Evolutionary conservation across 53 echinoderm and acorn worm genomes (phyloP), one percentile per base, ranked within the genome.

Genomic region (Glandiceps talaboti): DNA sequence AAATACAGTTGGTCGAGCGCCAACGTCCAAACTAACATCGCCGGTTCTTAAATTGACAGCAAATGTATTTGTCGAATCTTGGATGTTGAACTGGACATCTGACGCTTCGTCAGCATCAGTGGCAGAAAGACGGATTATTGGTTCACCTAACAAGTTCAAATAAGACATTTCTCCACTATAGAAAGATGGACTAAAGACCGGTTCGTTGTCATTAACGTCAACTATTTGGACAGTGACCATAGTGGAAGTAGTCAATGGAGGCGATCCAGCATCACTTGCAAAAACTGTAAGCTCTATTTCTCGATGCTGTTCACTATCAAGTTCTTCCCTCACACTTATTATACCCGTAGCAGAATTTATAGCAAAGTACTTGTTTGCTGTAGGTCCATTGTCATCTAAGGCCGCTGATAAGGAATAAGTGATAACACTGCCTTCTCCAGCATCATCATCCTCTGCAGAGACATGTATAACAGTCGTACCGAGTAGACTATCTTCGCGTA

Each of bases 171-270:
- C 64, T 12, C 64, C 64, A 20, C 64, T 45, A 20, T 45, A 45
- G 64, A 45, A 45, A 45, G 64, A 45, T 12, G 64, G 64, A 12
- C 6, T 12, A 84, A 95, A 95, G 28, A 92, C 82, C 25, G 96
- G 96, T 1, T 87, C 83, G 74, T 95, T 92, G 77, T 95, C 96
- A 83, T 95, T 95, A 75, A 88, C 92, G 85, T 95, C 96, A 30
- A 88, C 81, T 31, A 95, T 77, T 32, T 86, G 79, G 1, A 95
- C 82, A 1, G 83, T 31, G 25, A 92, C 83, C 1, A 75, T 75
- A 0, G 92, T 79, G 14, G 86, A 76, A 74, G 88, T 80, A n/a
- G 45, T 82, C 32, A 83, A 82, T n/a, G 88, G 72, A 29, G 96
- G 96, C 74, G 92, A 90, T 33, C 96, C 96, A 31, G 74, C 79